These are phyloP conservation scores for Hydropsyche betteni DNA, from an alignment of 2,888 invertebrate species.

Conservation along the genomic window DNA sequence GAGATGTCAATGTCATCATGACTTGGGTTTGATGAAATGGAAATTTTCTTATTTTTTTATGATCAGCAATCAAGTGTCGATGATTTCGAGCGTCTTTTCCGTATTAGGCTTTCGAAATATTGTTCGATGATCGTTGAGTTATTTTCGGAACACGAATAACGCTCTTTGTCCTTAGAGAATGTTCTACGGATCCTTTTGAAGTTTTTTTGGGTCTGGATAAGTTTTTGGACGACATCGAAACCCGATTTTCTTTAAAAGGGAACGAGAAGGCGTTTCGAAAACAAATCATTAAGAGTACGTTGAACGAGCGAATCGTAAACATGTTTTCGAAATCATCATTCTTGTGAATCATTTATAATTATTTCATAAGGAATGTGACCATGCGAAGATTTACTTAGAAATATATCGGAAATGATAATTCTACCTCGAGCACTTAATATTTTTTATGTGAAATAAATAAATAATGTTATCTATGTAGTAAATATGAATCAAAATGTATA, in stretches of 20 bases:
- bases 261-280: conserved; percentile 17
- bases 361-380: background rate
- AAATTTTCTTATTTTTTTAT: too few relatives aligned
- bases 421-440: too few relatives aligned
- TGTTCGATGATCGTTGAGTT: background rate
- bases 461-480: too few relatives aligned
- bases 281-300: conserved; percentile 23
- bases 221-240: background rate
- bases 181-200: background rate
- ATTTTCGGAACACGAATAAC: conserved; percentile 7
- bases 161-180: conserved; percentile 1
- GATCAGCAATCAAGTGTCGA: too few relatives aligned
- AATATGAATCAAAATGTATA: too few relatives aligned
- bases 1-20: too few relatives aligned
- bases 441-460: too few relatives aligned
- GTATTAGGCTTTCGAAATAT: background rate
- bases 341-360: conserved; percentile 17
- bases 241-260: conserved; percentile 3
- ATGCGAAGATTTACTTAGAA: too few relatives aligned
- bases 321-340: conserved; percentile 21
- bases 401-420: too few relatives aligned
- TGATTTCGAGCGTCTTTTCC: too few relatives aligned
- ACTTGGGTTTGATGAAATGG: too few relatives aligned
- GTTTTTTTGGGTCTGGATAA: background rate
- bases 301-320: conserved; percentile 22